phyloP scores from a whole-genome alignment of 2,113 vertebrate species.

The Dasyornis broadbenti region DNA sequence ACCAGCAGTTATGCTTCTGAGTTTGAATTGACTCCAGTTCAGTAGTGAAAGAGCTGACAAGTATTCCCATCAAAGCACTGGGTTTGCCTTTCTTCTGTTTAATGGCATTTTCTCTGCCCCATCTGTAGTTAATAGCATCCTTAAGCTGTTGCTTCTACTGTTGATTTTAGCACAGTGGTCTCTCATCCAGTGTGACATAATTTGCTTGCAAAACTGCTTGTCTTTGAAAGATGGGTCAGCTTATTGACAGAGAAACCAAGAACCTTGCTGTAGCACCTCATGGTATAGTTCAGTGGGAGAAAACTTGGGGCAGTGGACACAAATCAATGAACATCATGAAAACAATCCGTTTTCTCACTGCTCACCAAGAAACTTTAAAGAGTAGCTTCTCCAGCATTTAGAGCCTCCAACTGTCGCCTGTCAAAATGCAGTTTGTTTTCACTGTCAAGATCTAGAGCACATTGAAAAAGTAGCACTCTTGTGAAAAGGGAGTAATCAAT shows the following conservation, averaged over 20 bases:
- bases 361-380: not conserved
- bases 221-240: not conserved
- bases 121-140: not conserved
- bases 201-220: not conserved
- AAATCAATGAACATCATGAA: not conserved
- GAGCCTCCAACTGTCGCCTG: not conserved
- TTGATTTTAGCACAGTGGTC: not conserved
- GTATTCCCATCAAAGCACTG: not conserved
- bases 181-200: not conserved
- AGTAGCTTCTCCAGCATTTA: not conserved
- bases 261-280: not conserved
- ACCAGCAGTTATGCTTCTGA: not conserved
- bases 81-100: not conserved
- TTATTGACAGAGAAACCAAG: not conserved
- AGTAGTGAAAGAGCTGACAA: not conserved
- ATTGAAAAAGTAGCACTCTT: not conserved
- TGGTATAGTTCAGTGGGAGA: not conserved
- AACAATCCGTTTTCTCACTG: not conserved
- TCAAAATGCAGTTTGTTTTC: not conserved
- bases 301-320: not conserved
- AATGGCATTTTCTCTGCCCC: not conserved
- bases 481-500: no score
- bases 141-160: not conserved
- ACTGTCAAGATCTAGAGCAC: not conserved
- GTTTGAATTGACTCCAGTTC: rapidly evolving